Percentiles rank a stretch among this genome's conserved stretches.
Evolutionary conservation across 2,888 invertebrate genomes (phyloP).

Genomic region (Tanypteryx hageni): DNA sequence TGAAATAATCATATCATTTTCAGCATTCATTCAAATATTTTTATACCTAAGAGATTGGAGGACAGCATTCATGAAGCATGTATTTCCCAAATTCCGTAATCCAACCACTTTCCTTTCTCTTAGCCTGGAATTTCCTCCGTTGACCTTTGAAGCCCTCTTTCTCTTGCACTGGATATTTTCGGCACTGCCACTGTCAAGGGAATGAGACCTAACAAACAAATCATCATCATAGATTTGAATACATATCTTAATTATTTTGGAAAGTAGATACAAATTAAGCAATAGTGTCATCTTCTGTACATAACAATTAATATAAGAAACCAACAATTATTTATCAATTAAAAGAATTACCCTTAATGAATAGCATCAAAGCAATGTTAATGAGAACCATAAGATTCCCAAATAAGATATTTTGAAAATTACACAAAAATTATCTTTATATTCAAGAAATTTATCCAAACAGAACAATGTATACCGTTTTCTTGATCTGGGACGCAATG

Average conservation of each 20-base stretch:
- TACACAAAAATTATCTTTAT: too few relatives aligned
- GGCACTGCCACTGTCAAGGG: conserved; percentile 70
- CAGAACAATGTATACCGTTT: conserved; percentile 75
- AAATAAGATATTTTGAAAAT: too few relatives aligned
- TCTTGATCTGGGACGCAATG: conserved; percentile 79
- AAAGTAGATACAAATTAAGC: too few relatives aligned
- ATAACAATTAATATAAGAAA: not conserved
- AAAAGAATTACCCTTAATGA: too few relatives aligned
- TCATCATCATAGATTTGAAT: not conserved
- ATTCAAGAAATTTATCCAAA: too few relatives aligned
- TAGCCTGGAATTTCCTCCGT: conserved; percentile 70
- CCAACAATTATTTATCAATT: not conserved
- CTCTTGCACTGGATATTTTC: conserved; percentile 69
- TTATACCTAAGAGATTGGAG: conserved; percentile 83
- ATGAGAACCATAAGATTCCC: too few relatives aligned
- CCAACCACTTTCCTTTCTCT: conserved; percentile 83
- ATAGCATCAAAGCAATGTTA: too few relatives aligned
- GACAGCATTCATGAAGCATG: conserved; percentile 92
- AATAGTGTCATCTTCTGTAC: too few relatives aligned
- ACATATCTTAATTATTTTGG: not conserved
- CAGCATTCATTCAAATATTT: not conserved
- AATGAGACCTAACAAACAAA: conserved; percentile 70
- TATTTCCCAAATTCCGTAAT: conserved; percentile 88
- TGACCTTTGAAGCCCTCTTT: conserved; percentile 70
- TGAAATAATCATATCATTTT: conserved; percentile 55